Evolutionary conservation across 2,888 invertebrate species (phyloP).

Genomic region (Tachina lurida): DNA sequence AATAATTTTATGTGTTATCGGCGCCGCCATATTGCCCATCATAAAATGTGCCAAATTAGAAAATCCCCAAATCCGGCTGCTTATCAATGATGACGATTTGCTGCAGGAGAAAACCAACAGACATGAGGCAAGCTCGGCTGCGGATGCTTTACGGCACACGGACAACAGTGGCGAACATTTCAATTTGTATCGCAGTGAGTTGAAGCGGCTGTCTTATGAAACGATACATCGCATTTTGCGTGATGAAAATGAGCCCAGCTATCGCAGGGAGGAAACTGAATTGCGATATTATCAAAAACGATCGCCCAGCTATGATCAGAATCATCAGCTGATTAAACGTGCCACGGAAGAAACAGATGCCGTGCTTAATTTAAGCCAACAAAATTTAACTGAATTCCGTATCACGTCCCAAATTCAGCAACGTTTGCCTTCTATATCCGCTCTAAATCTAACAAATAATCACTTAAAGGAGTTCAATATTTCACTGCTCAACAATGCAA

Average conservation of each 20-base stretch:
- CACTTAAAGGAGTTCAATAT: conserved; percentile 73
- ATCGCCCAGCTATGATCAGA: conserved; percentile 72
- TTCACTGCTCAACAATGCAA: conserved; percentile 65
- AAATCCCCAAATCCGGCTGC: conserved; percentile 73
- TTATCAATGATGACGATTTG: conserved; percentile 75
- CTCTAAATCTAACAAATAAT: conserved; percentile 77
- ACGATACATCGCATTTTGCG: conserved; percentile 81
- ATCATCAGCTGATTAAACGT: conserved; percentile 70
- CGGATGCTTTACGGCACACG: not conserved
- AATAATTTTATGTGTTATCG: conserved; percentile 64
- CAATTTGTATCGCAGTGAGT: conserved; percentile 74
- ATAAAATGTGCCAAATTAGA: conserved; percentile 75
- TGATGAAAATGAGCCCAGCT: conserved; percentile 80
- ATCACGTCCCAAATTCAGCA: conserved; percentile 6
- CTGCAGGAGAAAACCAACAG: conserved; percentile 67
- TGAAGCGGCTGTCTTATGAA: conserved; percentile 78
- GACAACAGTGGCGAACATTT: conserved; percentile 75
- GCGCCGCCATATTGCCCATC: conserved; percentile 65
- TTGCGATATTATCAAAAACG: conserved; percentile 77
- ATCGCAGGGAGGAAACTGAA: conserved; percentile 76
- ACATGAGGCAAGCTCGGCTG: conserved; percentile 53
- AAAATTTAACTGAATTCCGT: conserved; percentile 44
- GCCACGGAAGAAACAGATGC: conserved; percentile 26
- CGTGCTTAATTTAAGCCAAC: conserved; percentile 34
- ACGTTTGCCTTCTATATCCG: conserved; percentile 2